Evolutionary conservation across 2,113 vertebrate genomes (phyloP), one percentile per base, ranked within the genome.

Genomic region (Rhodinocichla rosea): DNA sequence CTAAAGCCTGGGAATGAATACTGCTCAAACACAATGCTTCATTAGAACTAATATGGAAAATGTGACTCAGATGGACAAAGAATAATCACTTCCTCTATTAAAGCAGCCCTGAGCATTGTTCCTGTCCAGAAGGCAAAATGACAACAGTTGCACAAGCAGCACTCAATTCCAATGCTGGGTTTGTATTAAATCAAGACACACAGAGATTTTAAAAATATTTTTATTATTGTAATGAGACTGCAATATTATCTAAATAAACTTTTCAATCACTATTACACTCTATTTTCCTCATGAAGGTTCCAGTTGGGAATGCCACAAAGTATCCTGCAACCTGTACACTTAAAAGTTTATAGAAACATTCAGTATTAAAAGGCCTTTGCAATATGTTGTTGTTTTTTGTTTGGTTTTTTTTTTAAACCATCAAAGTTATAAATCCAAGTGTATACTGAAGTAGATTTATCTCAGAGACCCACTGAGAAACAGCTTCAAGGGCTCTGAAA

Each of bases 241-340:
- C 45, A 77, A 37, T 87, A 62, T 78, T 88, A 89, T 33, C 84
- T 81, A 96, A 95, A 93, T 63, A 85, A 94, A 93, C 62, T 60
- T 92, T 69, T 57, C 70, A 70, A 84, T 62, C 70, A 86, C 87
- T 90, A 59, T 67, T 91, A 93, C 91, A 69, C 28, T 62, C n/a
- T 64, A 13, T 52, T 85, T 74, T 67, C 57, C 47, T 52, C 30
- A 33, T 10, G 56, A 88, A 74, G 57, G 33, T 84, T 80, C 89
- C 73, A 63, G 20, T 2, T 55, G 39, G 60, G 47, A 91, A 82
- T 57, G 62, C 19, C 49, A 89, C 49, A 44, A 35, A 70, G 37
- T 32, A 59, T 49, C 78, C 83, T 87, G 78, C 63, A 90, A 70
- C 56, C 60, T 73, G 83, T 50, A 78, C 47, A 78, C 19, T 49